Conservation (phyloP, 2,113 vertebrate species). For the Solea senegalensis region DNA sequence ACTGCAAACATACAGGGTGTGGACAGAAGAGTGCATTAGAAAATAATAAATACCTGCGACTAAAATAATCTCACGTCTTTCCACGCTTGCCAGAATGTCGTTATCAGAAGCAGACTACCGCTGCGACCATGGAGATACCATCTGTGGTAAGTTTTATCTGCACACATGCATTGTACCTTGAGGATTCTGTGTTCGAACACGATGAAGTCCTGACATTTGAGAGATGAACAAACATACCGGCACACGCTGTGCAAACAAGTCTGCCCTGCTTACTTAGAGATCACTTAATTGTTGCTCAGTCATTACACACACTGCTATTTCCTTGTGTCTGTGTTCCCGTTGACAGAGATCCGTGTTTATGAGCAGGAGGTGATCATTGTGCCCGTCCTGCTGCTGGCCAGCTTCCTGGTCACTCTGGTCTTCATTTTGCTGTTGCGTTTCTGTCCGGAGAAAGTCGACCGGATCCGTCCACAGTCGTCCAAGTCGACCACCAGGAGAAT, state of each 20-base stretch:
- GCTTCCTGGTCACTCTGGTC: slow-evolving; percentile 74
- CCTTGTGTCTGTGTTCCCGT: slow-evolving; percentile 4
- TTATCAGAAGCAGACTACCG: slow-evolving; percentile 31
- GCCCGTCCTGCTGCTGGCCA: slow-evolving; percentile 75
- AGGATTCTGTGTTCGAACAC: not conserved
- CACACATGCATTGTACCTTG: no score
- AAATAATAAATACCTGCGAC: not conserved
- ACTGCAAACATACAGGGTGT: no score
- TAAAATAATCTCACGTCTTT: slow-evolving; percentile 12
- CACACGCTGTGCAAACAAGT: slow-evolving; percentile 4
- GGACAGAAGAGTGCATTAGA: not conserved
- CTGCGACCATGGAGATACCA: slow-evolving; percentile 67
- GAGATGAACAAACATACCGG: slow-evolving; percentile 8
- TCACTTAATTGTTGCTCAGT: not conserved
- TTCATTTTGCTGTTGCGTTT: slow-evolving; percentile 78
- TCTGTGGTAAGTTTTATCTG: slow-evolving; percentile 74
- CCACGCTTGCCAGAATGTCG: slow-evolving; percentile 71
- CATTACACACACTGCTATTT: not conserved
- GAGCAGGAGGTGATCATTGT: slow-evolving; percentile 83
- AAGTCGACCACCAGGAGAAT: slow-evolving; percentile 52
- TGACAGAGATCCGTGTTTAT: slow-evolving; percentile 76
- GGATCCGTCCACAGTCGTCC: slow-evolving; percentile 33
- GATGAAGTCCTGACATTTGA: not conserved
- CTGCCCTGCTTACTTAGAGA: not conserved
- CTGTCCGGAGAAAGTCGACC: slow-evolving; percentile 78